Base-by-base conservation (phyloP, 2,888 invertebrate genomes). In the Dascillus cervinus region DNA sequence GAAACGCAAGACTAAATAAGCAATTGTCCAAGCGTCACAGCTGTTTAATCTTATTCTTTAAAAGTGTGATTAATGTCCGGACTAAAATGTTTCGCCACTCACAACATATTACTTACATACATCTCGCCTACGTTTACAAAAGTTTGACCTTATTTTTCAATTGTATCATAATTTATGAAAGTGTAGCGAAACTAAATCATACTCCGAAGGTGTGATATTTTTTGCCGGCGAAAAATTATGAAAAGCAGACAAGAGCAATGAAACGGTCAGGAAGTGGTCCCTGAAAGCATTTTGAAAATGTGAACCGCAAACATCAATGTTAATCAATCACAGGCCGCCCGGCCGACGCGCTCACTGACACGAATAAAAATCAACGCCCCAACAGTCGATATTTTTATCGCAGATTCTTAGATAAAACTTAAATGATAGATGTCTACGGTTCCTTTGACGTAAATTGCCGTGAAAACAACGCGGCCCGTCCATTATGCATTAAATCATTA, bases 11-110 rank as follows among this genome's bases (percentile, higher is more conserved):
- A 32, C 15, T 26, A 32, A 32, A 32, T 22, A 32, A 32, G 22
- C 32, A 26, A 32, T 26, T 32, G 28, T 23, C n/a, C n/a, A n/a
- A n/a, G 28, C 27, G 23, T 33, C 23, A 23, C 12, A 28, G 23
- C 30, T 30, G 39, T 36, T 39, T 43, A 29, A n/a, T n/a, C n/a
- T n/a, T n/a, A n/a, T n/a, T n/a, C n/a, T n/a, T n/a, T n/a, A n/a
- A n/a, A n/a, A n/a, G 37, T 42, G 44, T 46, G 46, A 46, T 46
- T 46, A 46, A 46, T 44, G 44, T 34, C 35, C 32, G 29, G 33
- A 39, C 39, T 34, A 43, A 46, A 41, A 26, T 27, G 41, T 46
- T 46, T 41, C 43, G 46, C 46, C 39, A 42, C 41, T 39, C 39
- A 40, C 42, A n/a, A 43, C 43, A 36, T 39, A 39, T 37, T 43